phyloP scores from a whole-genome alignment of 2,888 invertebrate genomes.

The Meghimatium bilineatum region DNA sequence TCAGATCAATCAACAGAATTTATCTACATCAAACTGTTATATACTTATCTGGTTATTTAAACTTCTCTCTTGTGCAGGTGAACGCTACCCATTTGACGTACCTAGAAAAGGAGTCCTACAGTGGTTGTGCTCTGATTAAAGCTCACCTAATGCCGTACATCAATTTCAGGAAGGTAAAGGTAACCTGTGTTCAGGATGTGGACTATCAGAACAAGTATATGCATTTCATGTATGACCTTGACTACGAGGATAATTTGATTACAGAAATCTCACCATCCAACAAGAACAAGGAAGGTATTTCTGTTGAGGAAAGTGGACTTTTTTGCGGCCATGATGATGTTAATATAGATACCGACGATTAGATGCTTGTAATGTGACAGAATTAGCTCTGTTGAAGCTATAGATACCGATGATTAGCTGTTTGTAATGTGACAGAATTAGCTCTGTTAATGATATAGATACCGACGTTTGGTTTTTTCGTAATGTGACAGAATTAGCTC shows the following conservation, averaged over 20 bases:
- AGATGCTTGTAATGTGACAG: neutral
- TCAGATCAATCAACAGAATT: too few relatives aligned
- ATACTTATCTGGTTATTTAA: neutral
- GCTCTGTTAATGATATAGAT: too few relatives aligned
- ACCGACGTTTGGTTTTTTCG: too few relatives aligned
- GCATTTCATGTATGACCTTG: slow-evolving; percentile 1
- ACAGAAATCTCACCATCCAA: neutral
- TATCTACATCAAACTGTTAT: neutral
- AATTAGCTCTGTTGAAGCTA: too few relatives aligned
- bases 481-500: too few relatives aligned
- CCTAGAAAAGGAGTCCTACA: neutral
- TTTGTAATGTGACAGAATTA: too few relatives aligned
- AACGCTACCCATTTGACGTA: slow-evolving; percentile 33
- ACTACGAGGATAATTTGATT: neutral
- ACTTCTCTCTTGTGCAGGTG: slow-evolving; percentile 28
- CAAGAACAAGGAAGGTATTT: neutral
- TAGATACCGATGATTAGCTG: too few relatives aligned
- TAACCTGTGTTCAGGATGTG: too few relatives aligned
- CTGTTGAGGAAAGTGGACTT: slow-evolving; percentile 18
- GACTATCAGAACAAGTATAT: neutral
- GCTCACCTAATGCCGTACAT: neutral
- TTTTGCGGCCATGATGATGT: neutral
- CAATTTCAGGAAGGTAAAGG: neutral
- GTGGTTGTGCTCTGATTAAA: neutral
- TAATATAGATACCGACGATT: neutral